These are phyloP conservation scores for Urosaurus nigricauda DNA, from an alignment of 2,797 vertebrate species.

Conservation along the genomic window DNA sequence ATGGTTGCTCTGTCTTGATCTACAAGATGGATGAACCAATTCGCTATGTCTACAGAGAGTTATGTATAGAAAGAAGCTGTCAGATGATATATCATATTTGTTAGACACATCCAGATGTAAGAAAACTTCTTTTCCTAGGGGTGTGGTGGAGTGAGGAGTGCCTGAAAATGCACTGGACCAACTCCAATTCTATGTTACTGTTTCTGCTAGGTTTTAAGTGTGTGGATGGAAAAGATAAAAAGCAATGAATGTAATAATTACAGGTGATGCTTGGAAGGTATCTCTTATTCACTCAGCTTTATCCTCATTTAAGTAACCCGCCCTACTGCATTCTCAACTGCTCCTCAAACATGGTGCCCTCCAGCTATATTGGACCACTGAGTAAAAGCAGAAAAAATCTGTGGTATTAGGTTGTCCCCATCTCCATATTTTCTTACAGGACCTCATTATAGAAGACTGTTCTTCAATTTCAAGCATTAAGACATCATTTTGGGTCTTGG, in stretches of 20 bases:
- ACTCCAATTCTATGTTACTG: background rate
- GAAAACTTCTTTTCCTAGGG: background rate
- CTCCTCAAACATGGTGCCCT: background rate
- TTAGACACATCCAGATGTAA: background rate
- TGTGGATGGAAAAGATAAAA: background rate
- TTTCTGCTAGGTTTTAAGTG: background rate
- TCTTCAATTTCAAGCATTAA: background rate
- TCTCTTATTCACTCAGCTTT: background rate
- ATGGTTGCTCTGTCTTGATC: background rate
- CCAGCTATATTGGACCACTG: background rate
- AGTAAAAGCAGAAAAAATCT: background rate
- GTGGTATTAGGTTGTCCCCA: background rate
- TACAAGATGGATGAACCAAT: background rate
- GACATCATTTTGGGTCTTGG: background rate
- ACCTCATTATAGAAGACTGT: background rate
- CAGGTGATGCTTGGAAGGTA: background rate
- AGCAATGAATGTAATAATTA: background rate
- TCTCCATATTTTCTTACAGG: background rate
- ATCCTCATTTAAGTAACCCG: background rate
- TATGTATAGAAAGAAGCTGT: background rate
- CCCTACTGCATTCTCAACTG: background rate
- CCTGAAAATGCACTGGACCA: background rate
- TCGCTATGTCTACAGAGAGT: background rate
- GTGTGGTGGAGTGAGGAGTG: background rate
- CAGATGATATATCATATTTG: background rate